Percentiles rank a stretch among this genome's conserved stretches.
Evolutionary conservation across 2,113 vertebrate species (phyloP).

Genomic region (human): GRCh38 chr9:85755001-85755500

Average conservation of each 20-base stretch:
- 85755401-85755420: background rate
- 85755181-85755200: conserved; percentile 26
- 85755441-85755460: background rate
- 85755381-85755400: background rate
- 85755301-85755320: background rate
- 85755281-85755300: background rate
- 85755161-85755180: background rate
- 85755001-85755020: background rate
- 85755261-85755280: background rate
- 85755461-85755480: conserved; percentile 17
- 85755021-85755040: background rate
- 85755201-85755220: background rate
- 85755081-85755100: background rate
- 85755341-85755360: background rate
- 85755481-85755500: background rate
- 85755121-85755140: background rate
- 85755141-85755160: background rate
- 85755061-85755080: background rate
- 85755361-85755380: background rate
- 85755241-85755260: background rate
- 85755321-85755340: background rate
- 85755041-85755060: background rate
- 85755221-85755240: background rate
- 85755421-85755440: background rate
- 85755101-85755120: background rate